Evolutionary conservation across 2,888 invertebrate species (phyloP).

Genomic region (Drosophila kanekoi): DNA sequence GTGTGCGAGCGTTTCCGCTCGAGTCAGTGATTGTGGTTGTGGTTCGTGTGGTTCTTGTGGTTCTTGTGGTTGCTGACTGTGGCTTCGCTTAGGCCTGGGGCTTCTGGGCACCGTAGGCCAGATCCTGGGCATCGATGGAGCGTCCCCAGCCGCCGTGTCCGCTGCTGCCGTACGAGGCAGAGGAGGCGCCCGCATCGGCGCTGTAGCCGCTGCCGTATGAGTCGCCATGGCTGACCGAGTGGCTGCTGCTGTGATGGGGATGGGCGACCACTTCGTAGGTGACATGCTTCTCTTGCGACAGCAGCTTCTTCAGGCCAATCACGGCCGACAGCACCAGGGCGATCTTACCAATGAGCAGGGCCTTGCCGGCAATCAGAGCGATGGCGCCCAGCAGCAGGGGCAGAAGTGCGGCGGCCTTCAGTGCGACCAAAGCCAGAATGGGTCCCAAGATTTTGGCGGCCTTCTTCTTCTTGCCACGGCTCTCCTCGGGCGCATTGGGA

Average conservation of each 20-base stretch:
- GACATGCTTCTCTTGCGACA: constrained; percentile 93
- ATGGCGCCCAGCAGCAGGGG: constrained; percentile 93
- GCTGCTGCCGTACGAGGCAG: constrained; percentile 88
- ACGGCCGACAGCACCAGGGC: constrained; percentile 93
- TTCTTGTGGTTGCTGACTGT: constrained; percentile 41
- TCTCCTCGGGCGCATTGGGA: constrained; percentile 87
- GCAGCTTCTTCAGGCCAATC: constrained; percentile 93
- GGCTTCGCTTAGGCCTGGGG: constrained; percentile 84
- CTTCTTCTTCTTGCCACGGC: constrained; percentile 93
- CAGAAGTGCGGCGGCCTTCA: constrained; percentile 92
- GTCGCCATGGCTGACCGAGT: constrained; percentile 89
- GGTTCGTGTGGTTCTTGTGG: constrained; percentile 44
- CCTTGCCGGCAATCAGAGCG: constrained; percentile 94
- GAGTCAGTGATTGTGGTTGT: constrained; percentile 49
- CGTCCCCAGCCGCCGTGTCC: constrained; percentile 91
- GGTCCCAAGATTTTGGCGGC: constrained; percentile 92
- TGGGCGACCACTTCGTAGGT: constrained; percentile 95
- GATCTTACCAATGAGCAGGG: constrained; percentile 93
- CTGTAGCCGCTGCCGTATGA: constrained; percentile 87
- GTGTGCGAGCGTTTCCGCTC: constrained; percentile 52
- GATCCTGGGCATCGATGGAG: constrained; percentile 90
- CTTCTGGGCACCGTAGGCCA: constrained; percentile 92
- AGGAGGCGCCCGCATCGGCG: constrained; percentile 86
- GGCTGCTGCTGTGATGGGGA: constrained; percentile 91
- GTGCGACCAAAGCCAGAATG: constrained; percentile 89